Base-by-base conservation (phyloP, 2,888 invertebrate species). In the Dioctria rufipes region DNA sequence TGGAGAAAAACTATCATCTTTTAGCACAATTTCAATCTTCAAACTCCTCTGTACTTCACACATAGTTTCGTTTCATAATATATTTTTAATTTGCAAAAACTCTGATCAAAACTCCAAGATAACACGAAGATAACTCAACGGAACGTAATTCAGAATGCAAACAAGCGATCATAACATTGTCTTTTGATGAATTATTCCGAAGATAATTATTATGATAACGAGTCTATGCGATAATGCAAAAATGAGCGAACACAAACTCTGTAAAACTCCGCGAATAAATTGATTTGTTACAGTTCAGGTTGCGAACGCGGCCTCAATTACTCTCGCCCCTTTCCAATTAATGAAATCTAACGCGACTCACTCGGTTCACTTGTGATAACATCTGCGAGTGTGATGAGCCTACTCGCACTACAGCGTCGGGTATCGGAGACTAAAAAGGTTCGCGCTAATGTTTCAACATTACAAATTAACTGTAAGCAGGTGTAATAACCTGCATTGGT, bases 391-490 rank as follows among this genome's bases (percentile, higher is more conserved):
- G n/a, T 25, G 25, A 25, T 13, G n/a, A 5, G 11, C 60, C 13
- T n/a, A 42, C 77, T 37, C 63, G 46, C 4, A 11, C 37, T 77
- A 63, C 8, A 63, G 77, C 63, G 63, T 46, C 61, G 42, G 40
- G 25, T 25, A 25, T 25, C 25, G 25, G 25, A 25, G 25, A 49
- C 11, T 66, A 37, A 46, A 39, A 40, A 63, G 49, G 51, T 11
- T 43, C 9, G 25, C 77, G 61, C 61, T 75, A 81, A 67, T 81
- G 81, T 80, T 61, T 71, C 79, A 75, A 81, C 80, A 81, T 67
- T 66, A 60, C 66, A 79, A 73, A 80, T 81, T 80, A 75, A 77
- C 58, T 46, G 73, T 80, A 77, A 81, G 61, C 80, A 81, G 80
- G 81, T 81, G 69, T 69, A 79, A 79, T 79, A 79, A 79, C 67